A percentile compares a stretch with the other conserved stretches of the same genome.
Evolutionary conservation across 1,140 invertebrate genomes (phyloP).

Genomic region (Pissodes strobi): DNA sequence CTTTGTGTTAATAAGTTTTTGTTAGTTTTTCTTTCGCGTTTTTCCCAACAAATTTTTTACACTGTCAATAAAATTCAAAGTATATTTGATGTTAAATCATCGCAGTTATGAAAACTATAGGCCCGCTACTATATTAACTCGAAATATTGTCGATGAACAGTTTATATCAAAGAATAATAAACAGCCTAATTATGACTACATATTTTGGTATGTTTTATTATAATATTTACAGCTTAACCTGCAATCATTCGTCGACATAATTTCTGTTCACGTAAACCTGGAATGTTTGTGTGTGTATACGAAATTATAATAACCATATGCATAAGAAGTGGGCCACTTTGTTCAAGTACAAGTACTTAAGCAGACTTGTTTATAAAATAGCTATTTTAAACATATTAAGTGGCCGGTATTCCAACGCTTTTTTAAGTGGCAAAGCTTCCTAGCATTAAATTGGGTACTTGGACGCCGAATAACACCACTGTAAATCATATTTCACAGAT

Average conservation of each 20-base stretch:
- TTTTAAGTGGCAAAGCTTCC: conserved; percentile 23
- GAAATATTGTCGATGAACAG: conserved; percentile 34
- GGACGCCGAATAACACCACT: conserved; percentile 20
- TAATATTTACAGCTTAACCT: conserved; percentile 38
- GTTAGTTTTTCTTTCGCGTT: not conserved
- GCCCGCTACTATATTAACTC: conserved; percentile 19
- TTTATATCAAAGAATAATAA: conserved; percentile 38
- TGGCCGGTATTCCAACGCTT: conserved; percentile 24
- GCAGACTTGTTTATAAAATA: conserved; percentile 53
- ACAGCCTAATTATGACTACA: conserved; percentile 35
- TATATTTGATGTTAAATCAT: conserved; percentile 20
- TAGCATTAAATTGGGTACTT: conserved; percentile 16
- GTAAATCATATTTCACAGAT: conserved; percentile 24
- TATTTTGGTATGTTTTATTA: conserved; percentile 39
- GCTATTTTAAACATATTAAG: conserved; percentile 51
- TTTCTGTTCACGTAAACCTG: conserved; percentile 36
- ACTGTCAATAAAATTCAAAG: conserved; percentile 7
- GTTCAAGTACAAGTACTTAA: conserved; percentile 51
- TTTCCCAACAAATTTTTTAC: conserved; percentile 8
- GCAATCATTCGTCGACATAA: conserved; percentile 36
- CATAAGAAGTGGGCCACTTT: conserved; percentile 51
- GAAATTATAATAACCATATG: conserved; percentile 54
- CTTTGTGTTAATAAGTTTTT: too few relatives aligned
- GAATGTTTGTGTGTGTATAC: conserved; percentile 36
- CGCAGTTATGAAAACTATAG: conserved; percentile 13